A percentile compares a stretch with the other conserved stretches of the same genome.
Evolutionary conservation across 1,140 invertebrate genomes (phyloP).

Genomic region (Neodiprion fabricii): DNA sequence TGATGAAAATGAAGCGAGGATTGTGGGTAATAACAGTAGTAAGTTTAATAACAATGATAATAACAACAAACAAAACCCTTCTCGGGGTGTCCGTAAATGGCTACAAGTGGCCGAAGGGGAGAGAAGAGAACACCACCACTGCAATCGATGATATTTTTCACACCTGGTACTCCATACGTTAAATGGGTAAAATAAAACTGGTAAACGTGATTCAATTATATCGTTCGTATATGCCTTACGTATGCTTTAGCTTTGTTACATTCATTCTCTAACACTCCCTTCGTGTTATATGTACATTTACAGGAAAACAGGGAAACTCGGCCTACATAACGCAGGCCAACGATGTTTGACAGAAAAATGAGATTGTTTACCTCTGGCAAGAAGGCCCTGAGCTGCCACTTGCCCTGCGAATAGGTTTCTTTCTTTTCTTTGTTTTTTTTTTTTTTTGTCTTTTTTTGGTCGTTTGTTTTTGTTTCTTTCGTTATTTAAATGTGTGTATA

Average conservation of each 20-base stretch:
- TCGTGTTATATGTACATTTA: too few species aligned
- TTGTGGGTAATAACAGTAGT: too few species aligned
- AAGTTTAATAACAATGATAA: too few species aligned
- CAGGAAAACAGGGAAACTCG: too few species aligned
- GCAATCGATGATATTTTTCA: conserved; percentile 40
- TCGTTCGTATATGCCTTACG: too few species aligned
- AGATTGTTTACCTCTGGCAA: conserved; percentile 47
- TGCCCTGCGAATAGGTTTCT: conserved; percentile 15
- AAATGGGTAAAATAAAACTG: too few species aligned
- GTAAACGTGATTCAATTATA: too few species aligned
- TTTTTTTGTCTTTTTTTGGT: not conserved
- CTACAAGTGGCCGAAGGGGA: conserved; percentile 50
- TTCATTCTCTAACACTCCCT: too few species aligned
- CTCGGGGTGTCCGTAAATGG: conserved; percentile 38
- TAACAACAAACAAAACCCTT: not conserved
- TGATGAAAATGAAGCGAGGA: not conserved
- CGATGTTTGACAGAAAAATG: conserved; percentile 5
- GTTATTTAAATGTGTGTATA: too few species aligned
- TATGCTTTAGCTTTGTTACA: too few species aligned
- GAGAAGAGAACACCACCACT: conserved; percentile 34
- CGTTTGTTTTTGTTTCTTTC: not conserved
- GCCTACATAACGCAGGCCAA: conserved; percentile 13
- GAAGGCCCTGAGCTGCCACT: conserved; percentile 48
- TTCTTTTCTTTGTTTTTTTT: not conserved
- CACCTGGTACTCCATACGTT: too few species aligned